Conservation (phyloP, 2,113 vertebrate genomes). For the Colistium nudipinnis region DNA sequence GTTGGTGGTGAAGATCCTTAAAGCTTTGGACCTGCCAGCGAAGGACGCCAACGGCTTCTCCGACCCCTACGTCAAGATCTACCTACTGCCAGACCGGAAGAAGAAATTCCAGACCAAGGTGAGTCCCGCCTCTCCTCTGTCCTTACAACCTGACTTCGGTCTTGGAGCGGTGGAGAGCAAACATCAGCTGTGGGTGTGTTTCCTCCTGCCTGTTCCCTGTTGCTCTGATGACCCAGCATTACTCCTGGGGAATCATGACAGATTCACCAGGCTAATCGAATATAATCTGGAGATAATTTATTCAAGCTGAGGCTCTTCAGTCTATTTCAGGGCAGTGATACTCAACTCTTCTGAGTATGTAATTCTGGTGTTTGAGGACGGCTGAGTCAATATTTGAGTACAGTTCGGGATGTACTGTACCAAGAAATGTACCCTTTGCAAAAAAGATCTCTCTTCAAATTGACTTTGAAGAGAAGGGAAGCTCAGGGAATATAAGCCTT, state of each 20-base stretch:
- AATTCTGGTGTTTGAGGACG: slow-evolving; percentile 49
- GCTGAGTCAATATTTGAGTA: slow-evolving; percentile 54
- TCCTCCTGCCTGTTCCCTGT: not conserved
- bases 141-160: not conserved
- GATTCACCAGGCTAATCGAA: slow-evolving; percentile 44
- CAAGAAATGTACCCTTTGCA: slow-evolving; percentile 21
- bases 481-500: slow-evolving; percentile 9
- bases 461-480: slow-evolving; percentile 36
- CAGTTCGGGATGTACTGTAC: slow-evolving; percentile 43
- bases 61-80: slow-evolving; percentile 95
- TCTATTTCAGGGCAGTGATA: slow-evolving; percentile 17
- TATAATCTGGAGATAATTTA: slow-evolving; percentile 60
- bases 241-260: slow-evolving; percentile 42
- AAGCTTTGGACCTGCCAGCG: slow-evolving; percentile 91
- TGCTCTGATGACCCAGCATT: slow-evolving; percentile 6
- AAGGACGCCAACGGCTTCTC: slow-evolving; percentile 95
- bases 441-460: slow-evolving; percentile 28
- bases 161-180: not conserved
- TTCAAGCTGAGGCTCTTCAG: slow-evolving; percentile 38
- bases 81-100: slow-evolving; percentile 94
- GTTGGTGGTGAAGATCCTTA: slow-evolving; percentile 91
- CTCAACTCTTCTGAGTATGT: slow-evolving; percentile 36
- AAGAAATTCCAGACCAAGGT: slow-evolving; percentile 95
- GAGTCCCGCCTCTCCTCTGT: not conserved
- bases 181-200: not conserved